phyloP scores from a whole-genome alignment of 2,888 invertebrate species.

The Apodemia zela region DNA sequence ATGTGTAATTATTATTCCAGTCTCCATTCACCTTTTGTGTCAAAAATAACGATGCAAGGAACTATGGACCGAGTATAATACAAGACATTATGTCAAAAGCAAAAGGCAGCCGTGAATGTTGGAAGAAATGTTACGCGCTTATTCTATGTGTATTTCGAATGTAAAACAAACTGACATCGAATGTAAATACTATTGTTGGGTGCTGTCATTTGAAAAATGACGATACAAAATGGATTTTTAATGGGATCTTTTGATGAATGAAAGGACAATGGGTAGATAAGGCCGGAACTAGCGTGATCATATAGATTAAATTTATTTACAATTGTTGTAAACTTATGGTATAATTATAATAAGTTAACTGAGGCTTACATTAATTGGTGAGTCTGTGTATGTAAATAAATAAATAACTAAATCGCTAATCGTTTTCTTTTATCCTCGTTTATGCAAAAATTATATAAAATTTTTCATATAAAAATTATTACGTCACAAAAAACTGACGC shows the following conservation, averaged over 20 bases:
- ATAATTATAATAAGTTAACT: too few relatives aligned
- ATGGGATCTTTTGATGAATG: conserved; percentile 63
- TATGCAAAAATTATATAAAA: too few relatives aligned
- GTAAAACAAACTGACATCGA: conserved; percentile 79
- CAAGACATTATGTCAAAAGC: conserved; percentile 63
- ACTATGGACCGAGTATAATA: conserved; percentile 65
- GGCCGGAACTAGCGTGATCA: conserved; percentile 38
- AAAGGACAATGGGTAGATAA: conserved; percentile 42
- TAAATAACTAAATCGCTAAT: too few relatives aligned
- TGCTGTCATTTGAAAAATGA: conserved; percentile 70
- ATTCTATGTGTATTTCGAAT: conserved; percentile 74
- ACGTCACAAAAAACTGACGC: too few relatives aligned
- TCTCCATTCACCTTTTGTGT: conserved; percentile 69
- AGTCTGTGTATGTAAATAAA: too few relatives aligned
- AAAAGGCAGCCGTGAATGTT: conserved; percentile 63
- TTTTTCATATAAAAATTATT: too few relatives aligned
- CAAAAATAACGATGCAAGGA: conserved; percentile 61
- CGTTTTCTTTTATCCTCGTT: too few relatives aligned
- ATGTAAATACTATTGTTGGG: conserved; percentile 78
- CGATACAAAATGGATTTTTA: conserved; percentile 69
- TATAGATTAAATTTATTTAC: conserved; percentile 25
- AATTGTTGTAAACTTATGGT: neutral
- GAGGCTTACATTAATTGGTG: too few relatives aligned
- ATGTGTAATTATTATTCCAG: conserved; percentile 69
- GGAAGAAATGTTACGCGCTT: conserved; percentile 69